Evolutionary conservation across 1,140 invertebrate species (phyloP), one percentile per base, ranked within the genome.

Genomic region (Tenebrio molitor): DNA sequence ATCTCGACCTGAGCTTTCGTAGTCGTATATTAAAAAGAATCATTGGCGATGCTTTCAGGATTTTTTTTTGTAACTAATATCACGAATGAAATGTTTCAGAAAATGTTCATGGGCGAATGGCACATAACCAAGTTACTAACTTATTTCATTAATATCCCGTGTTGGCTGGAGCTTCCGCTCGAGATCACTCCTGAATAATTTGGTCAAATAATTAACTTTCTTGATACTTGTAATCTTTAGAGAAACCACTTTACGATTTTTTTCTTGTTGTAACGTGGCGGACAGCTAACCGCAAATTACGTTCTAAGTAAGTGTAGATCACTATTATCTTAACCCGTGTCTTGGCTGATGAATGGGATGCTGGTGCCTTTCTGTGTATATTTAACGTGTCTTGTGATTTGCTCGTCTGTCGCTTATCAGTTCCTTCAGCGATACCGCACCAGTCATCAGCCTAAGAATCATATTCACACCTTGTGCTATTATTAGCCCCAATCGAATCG

Each of bases 261-360:
- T 50, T 50, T 50, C 44, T 50, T 50, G n/a, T 50, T 50, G 17
- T 50, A 29, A 50, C 10, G 17, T 19, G n/a, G 44, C 8, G 21
- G 44, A 50, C 17, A 19, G 44, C 44, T 50, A 50, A 50, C 44
- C 44, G 44, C 44, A 50, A 50, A 50, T 50, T 50, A 50, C 44
- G 17, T 50, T 50, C 44, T 50, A 50, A 50, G 17, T 50, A 50
- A 50, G 16, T 50, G 17, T 50, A 50, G 16, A 50, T 50, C 44
- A 50, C 44, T 50, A 50, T 50, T 50, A 50, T 50, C 44, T 50
- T 50, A 50, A 50, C 44, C 17, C 44, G 44, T 50, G 16, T 15
- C 44, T 50, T 50, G 6, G 16, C 44, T 42, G 41, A 42, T 42
- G 17, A 42, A 42, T 42, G 41, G 41, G 17, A 0, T 15, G 12